Evolutionary conservation across 2,113 vertebrate species (phyloP).

Genomic region (Tupaia tana): DNA sequence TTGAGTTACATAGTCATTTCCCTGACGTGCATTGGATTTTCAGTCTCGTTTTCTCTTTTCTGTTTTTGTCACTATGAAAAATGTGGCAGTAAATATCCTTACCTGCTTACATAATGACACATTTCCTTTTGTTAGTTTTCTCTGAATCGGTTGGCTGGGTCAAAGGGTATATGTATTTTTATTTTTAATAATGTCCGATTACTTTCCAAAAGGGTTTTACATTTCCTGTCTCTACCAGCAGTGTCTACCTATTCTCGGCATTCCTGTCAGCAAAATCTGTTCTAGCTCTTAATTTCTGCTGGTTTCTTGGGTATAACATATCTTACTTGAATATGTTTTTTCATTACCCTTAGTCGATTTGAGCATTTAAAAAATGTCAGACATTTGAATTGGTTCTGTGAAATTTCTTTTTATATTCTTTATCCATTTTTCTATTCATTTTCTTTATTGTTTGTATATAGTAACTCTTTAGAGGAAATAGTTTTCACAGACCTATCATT

Average conservation of each 20-base stretch:
- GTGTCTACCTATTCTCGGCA: not conserved
- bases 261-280: not conserved
- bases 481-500: not conserved
- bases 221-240: slow-evolving; percentile 4
- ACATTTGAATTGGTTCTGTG: not conserved
- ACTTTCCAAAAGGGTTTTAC: slow-evolving; percentile 11
- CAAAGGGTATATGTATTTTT: not conserved
- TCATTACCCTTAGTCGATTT: not conserved
- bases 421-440: not conserved
- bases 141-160: not conserved
- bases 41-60: not conserved
- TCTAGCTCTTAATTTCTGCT: not conserved
- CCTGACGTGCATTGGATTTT: not conserved
- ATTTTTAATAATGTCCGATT: slow-evolving; percentile 21
- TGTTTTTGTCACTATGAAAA: slow-evolving; percentile 10
- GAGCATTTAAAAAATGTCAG: not conserved
- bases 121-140: not conserved
- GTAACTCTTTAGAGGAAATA: not conserved
- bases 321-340: not conserved
- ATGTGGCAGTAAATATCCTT: not conserved
- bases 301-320: not conserved
- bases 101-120: not conserved
- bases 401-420: not conserved
- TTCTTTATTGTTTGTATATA: not conserved
- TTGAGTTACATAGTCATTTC: not conserved